Base-by-base conservation (phyloP, 2,888 invertebrate genomes). In the Xiphydria camelus region DNA sequence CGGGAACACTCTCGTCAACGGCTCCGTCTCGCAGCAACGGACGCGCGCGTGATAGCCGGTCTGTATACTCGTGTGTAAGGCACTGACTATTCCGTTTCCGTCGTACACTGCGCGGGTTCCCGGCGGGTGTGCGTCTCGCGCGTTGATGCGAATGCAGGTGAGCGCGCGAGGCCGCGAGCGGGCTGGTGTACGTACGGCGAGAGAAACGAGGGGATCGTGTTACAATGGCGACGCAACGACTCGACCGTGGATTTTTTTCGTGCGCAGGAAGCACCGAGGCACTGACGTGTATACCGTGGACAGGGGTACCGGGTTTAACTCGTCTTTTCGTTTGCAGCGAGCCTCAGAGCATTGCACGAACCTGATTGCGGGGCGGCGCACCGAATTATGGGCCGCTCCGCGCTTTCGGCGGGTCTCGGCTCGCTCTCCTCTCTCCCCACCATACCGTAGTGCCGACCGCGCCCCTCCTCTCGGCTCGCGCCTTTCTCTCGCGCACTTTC, bases 281-380 rank as follows among this genome's bases (percentile, higher is more conserved):
- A 29, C 29, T 7, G 15, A n/a, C n/a, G n/a, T n/a, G n/a, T n/a
- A n/a, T n/a, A n/a, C n/a, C n/a, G n/a, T 23, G 23, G 23, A n/a
- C 23, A 23, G 6, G 23, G 23, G 23, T n/a, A n/a, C n/a, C n/a
- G n/a, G n/a, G n/a, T n/a, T n/a, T n/a, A n/a, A n/a, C n/a, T n/a
- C n/a, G n/a, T n/a, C n/a, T n/a, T n/a, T 14, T 29, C 29, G 29
- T 29, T 29, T 14, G 29, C 29, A 15, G 29, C 46, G 41, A 33
- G 32, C 40, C 33, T 33, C 12, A 35, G 35, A 43, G 41, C 36
- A 32, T 29, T 34, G 55, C 66, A 69, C 70, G 68, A 70, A 69
- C 66, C 70, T 70, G 68, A 67, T 68, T 68, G 68, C 68, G 67
- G 65, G 63, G 68, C 70, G 68, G 71, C 69, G 64, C 66, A 67